Evolutionary conservation across 2,888 invertebrate genomes (phyloP), one percentile per base, ranked within the genome.

Genomic region (Phyto melanocephala): DNA sequence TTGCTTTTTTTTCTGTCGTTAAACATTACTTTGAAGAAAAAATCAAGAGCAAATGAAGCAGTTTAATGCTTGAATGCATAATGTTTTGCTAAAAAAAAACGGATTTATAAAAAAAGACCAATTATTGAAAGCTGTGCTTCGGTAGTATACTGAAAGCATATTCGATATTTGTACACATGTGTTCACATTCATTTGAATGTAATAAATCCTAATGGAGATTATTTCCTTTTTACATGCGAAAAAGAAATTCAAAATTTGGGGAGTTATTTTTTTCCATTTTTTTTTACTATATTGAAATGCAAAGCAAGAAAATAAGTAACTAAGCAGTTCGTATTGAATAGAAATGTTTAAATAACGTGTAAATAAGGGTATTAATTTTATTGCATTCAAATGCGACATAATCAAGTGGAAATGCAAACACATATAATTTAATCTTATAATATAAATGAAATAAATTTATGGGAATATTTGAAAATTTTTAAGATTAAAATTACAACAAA

Each of bases 1-100:
- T 33, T 65, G 1, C 15, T n/a, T 45, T 42, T 7, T 11, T 37
- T 56, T 40, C 50, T 62, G 50, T 72, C 68, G 60, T 79, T 75
- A 75, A 79, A 75, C 58, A 35, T 71, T 40, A 62, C 71, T 82
- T 83, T 83, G 75, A 78, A 74, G 35, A 63, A 33, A 83, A 75
- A 78, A 67, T 81, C 77, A 75, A 78, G 81, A 78, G 83, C 75
- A 81, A 83, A 80, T 81, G 83, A 80, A 78, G 75, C 67, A 83
- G 65, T 83, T 83, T 83, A 81, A 81, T 81, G 83, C 81, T 75
- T 81, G 70, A 75, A 58, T 83, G 80, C 80, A 83, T 78, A 80
- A 78, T 83, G 75, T 78, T 37, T 70, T 65, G 33, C 20, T 35
- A 37, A 35, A 8, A 63, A 60, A 58, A 37, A 40, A 17, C 35